Evolutionary conservation across 1,140 invertebrate species (phyloP).

Genomic region (Drosophila sturtevanti): DNA sequence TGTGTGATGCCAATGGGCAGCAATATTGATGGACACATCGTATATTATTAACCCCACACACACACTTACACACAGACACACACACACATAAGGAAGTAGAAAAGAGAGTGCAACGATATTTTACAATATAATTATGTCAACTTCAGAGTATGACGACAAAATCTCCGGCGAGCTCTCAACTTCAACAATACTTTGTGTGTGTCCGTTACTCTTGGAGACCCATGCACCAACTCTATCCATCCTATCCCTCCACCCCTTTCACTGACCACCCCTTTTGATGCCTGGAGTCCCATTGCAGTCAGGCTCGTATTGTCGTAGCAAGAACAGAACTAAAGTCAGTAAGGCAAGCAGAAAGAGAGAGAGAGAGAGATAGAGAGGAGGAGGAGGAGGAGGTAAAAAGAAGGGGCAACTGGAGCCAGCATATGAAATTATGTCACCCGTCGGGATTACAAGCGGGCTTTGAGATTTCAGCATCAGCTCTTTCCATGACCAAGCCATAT

Average conservation of each 20-base stretch:
- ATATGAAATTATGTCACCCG: slow-evolving; percentile 76
- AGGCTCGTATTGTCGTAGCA: background rate
- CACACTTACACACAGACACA: slow-evolving; percentile 19
- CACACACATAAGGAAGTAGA: background rate
- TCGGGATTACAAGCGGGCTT: slow-evolving; percentile 57
- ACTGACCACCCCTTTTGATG: background rate
- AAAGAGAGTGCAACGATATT: slow-evolving; percentile 61
- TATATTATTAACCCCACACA: slow-evolving; percentile 28
- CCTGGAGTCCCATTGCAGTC: background rate
- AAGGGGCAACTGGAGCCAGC: slow-evolving; percentile 48
- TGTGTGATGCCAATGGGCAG: slow-evolving; percentile 10
- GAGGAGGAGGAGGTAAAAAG: background rate
- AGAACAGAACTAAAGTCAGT: background rate
- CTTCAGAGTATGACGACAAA: slow-evolving; percentile 66
- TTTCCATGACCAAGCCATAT: slow-evolving; percentile 2
- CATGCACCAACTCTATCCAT: background rate
- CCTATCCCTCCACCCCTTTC: background rate
- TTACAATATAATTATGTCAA: slow-evolving; percentile 80
- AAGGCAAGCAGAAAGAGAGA: background rate
- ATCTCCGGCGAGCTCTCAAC: slow-evolving; percentile 69
- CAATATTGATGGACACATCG: slow-evolving; percentile 39
- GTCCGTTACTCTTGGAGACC: background rate
- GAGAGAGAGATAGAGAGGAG: background rate
- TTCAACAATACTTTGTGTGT: slow-evolving; percentile 72
- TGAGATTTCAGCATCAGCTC: slow-evolving; percentile 41